Percentiles rank a stretch among this genome's conserved stretches.
Conservation (phyloP, 2,888 invertebrate species). For the Nudaria mundana region DNA sequence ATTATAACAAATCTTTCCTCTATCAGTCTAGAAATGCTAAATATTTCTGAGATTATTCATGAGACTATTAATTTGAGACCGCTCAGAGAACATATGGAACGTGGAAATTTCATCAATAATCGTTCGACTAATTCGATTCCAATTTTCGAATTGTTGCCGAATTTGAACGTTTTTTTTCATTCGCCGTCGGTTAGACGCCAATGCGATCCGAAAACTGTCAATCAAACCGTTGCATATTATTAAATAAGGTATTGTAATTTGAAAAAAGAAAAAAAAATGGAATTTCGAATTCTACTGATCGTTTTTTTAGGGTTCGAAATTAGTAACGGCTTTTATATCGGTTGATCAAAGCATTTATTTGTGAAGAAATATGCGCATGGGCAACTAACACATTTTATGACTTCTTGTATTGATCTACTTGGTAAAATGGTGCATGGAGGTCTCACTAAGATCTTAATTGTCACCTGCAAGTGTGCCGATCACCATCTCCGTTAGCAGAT, state of each 20-base stretch:
- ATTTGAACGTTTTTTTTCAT: constrained; percentile 34
- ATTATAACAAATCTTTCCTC: too few relatives aligned
- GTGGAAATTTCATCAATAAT: constrained; percentile 70
- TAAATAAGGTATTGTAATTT: constrained; percentile 39
- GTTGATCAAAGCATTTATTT: constrained; percentile 2
- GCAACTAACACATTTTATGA: too few relatives aligned
- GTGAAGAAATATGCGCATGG: too few relatives aligned
- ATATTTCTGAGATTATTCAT: too few relatives aligned
- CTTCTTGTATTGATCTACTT: too few relatives aligned
- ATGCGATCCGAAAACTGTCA: constrained; percentile 36
- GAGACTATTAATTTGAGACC: constrained; percentile 30
- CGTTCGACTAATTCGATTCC: constrained; percentile 69
- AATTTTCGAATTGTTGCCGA: constrained; percentile 42
- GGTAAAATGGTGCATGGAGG: too few relatives aligned
- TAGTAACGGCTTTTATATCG: constrained; percentile 7
- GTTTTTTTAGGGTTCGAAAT: constrained; percentile 24
- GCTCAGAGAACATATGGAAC: constrained; percentile 71
- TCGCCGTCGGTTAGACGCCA: constrained; percentile 31
- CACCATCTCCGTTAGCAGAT: too few relatives aligned
- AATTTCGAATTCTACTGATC: constrained; percentile 34
- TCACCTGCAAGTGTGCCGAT: too few relatives aligned
- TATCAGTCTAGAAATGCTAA: too few relatives aligned
- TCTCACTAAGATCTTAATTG: too few relatives aligned
- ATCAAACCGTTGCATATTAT: constrained; percentile 40
- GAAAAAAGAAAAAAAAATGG: constrained; percentile 34